A percentile compares a stretch with the other conserved stretches of the same genome.
phyloP scores from a whole-genome alignment of 2,113 vertebrate species.

The Perca schrenkii region DNA sequence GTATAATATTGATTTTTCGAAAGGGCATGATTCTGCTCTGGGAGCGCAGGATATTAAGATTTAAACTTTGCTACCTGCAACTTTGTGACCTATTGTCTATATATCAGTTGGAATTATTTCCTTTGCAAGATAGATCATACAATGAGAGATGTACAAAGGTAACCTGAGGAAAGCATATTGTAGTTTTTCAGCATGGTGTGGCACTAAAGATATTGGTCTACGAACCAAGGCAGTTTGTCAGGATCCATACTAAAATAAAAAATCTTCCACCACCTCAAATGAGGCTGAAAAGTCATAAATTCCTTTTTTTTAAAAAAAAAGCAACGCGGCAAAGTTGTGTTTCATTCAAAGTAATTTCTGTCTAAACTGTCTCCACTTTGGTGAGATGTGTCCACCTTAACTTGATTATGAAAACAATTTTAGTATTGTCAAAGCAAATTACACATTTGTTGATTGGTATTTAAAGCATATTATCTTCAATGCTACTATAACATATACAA shows the following conservation, averaged over 20 bases:
- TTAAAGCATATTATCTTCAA: not conserved
- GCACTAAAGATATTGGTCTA: slow-evolving; percentile 19
- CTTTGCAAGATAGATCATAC: not conserved
- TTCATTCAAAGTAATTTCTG: slow-evolving; percentile 4
- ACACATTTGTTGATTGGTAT: not conserved
- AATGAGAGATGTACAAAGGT: not conserved
- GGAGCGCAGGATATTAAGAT: slow-evolving; percentile 55
- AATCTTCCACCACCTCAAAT: not conserved
- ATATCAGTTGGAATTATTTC: not conserved
- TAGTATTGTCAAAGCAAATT: not conserved
- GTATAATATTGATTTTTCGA: slow-evolving; percentile 49
- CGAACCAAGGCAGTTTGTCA: slow-evolving; percentile 8
- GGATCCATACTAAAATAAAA: not conserved
- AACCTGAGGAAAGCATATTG: slow-evolving; percentile 33
- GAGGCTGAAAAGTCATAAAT: not conserved
- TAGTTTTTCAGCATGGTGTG: slow-evolving; percentile 6
- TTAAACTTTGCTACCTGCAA: slow-evolving; percentile 38
- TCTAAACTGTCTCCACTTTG: not conserved
- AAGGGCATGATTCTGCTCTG: slow-evolving; percentile 23
- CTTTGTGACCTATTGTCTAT: slow-evolving; percentile 18
- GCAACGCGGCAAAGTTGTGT: not conserved
- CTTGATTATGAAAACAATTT: not conserved
- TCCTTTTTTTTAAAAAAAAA: not conserved
- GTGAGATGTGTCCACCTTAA: not conserved
- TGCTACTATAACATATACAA: not conserved